phyloP scores from a whole-genome alignment of 2,113 vertebrate genomes.

The Cichladusa arquata region DNA sequence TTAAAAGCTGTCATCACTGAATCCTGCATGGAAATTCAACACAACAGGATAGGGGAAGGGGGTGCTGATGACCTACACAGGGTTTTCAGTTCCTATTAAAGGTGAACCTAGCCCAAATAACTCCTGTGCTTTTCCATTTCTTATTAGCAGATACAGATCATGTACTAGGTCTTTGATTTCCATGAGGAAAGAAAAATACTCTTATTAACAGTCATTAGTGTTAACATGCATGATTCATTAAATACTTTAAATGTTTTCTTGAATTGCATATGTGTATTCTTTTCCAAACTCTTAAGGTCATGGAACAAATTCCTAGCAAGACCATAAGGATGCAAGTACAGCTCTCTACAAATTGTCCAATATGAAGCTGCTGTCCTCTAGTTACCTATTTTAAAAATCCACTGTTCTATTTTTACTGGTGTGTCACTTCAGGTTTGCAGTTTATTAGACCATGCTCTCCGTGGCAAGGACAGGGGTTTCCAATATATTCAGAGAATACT shows the following conservation, averaged over 20 bases:
- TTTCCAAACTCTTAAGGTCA: not conserved
- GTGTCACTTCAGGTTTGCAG: not conserved
- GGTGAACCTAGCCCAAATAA: not conserved
- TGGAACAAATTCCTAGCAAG: not conserved
- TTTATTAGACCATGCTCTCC: not conserved
- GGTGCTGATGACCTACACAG: not conserved
- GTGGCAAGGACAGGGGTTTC: not conserved
- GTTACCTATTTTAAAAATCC: not conserved
- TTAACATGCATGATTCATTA: not conserved
- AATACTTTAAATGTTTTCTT: not conserved
- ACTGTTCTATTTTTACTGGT: not conserved
- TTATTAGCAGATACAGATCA: not conserved
- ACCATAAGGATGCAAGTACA: not conserved
- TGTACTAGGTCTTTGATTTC: not conserved
- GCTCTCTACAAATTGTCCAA: not conserved
- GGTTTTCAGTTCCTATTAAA: not conserved
- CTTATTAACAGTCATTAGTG: not conserved
- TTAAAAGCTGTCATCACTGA: not conserved
- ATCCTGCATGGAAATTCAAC: not conserved
- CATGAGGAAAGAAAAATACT: not conserved
- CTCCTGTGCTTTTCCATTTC: not conserved
- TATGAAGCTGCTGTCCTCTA: not conserved
- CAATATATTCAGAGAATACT: not conserved
- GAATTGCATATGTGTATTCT: not conserved
- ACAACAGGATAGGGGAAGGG: accelerated